These are phyloP conservation scores for Campylomormyrus numenius DNA, from an alignment of 2,113 vertebrate genomes.

Conservation along the genomic window DNA sequence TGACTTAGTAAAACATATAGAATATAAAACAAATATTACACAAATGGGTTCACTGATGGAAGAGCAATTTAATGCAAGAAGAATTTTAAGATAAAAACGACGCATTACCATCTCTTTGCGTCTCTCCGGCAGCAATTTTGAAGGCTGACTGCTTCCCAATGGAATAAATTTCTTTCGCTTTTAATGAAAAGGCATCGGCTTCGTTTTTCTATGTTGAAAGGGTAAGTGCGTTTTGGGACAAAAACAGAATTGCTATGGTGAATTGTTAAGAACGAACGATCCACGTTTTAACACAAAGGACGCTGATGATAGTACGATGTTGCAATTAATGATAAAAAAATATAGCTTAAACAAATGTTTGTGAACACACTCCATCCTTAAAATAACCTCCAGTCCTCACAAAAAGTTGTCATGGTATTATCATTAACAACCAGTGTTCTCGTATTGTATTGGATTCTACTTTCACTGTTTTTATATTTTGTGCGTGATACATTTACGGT, in stretches of 20 bases:
- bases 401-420: not conserved
- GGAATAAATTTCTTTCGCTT: conserved; percentile 64
- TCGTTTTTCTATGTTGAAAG: conserved; percentile 55
- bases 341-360: not conserved
- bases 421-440: not conserved
- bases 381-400: not conserved
- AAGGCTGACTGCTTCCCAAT: conserved; percentile 65
- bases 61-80: not conserved
- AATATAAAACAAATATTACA: not conserved
- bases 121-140: conserved; percentile 77
- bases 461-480: not conserved
- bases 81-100: not conserved
- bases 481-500: not conserved
- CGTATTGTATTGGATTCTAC: not conserved
- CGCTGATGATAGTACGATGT: not conserved
- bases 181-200: conserved; percentile 75
- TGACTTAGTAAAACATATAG: not conserved
- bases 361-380: not conserved
- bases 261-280: not conserved
- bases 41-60: not conserved
- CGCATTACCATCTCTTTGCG: conserved; percentile 54
- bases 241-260: not conserved
- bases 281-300: not conserved
- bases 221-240: not conserved
- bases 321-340: not conserved